phyloP scores from a whole-genome alignment of 2,113 vertebrate species.

The Dinomys branickii region DNA sequence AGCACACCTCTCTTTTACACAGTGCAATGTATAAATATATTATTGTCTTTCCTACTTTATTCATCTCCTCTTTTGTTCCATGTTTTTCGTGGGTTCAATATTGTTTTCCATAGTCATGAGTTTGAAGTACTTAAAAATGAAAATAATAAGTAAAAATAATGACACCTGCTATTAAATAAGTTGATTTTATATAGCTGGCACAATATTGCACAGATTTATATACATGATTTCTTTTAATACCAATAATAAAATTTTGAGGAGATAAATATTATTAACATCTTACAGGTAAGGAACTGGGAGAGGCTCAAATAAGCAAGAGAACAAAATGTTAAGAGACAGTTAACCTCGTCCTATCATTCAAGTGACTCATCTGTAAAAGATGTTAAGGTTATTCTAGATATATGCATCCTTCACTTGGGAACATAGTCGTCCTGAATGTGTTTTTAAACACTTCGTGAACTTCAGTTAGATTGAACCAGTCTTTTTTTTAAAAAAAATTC shows the following conservation, averaged over 20 bases:
- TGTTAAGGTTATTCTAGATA: background rate
- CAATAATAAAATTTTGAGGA: background rate
- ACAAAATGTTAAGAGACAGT: background rate
- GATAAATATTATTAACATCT: background rate
- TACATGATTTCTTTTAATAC: background rate
- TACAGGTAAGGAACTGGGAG: background rate
- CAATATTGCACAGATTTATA: background rate
- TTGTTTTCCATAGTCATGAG: background rate
- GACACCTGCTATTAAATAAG: background rate
- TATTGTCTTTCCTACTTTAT: background rate
- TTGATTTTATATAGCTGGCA: background rate
- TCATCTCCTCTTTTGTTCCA: background rate
- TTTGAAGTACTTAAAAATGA: background rate
- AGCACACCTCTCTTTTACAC: background rate
- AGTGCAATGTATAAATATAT: background rate
- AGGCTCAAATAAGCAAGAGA: background rate
- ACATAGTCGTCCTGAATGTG: background rate
- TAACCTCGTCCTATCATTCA: background rate
- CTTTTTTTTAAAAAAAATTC: constrained; percentile 37
- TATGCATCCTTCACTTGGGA: background rate
- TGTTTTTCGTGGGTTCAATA: background rate
- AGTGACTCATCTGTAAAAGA: background rate
- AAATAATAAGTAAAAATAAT: background rate
- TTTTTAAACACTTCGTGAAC: constrained; percentile 39
- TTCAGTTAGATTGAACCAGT: background rate